A percentile compares a stretch with the other conserved stretches of the same genome.
Evolutionary conservation across 2,797 vertebrate species (phyloP).

Genomic region (Triplophysa bombifrons): DNA sequence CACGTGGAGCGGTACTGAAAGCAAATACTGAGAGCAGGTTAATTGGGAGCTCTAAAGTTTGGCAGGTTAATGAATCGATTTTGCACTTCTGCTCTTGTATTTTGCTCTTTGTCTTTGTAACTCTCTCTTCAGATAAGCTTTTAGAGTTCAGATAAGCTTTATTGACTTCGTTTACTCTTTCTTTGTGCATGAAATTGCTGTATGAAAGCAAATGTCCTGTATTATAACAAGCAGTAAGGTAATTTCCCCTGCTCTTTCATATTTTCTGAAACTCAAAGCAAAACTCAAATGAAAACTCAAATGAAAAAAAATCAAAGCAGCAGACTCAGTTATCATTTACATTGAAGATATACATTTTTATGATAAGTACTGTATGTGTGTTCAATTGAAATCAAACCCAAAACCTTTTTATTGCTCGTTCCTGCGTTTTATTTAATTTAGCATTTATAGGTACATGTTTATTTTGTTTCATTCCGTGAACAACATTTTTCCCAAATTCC

Average conservation of each 20-base stretch:
- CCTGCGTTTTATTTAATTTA: too few relatives aligned
- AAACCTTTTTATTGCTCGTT: too few relatives aligned
- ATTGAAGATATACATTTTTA: too few relatives aligned
- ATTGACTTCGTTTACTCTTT: background rate
- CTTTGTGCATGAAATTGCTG: background rate
- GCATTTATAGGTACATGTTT: too few relatives aligned
- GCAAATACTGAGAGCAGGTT: constrained; percentile 69
- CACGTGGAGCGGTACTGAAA: constrained; percentile 70
- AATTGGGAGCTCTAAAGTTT: constrained; percentile 77
- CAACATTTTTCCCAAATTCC: too few relatives aligned
- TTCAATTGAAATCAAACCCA: too few relatives aligned
- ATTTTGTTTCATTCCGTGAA: too few relatives aligned
- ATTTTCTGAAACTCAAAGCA: too few relatives aligned
- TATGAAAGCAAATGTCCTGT: background rate
- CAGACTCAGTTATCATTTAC: too few relatives aligned
- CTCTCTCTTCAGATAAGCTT: background rate
- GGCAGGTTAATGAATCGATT: constrained; percentile 54
- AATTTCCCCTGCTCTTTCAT: too few relatives aligned
- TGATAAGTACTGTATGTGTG: too few relatives aligned
- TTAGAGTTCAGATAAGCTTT: background rate
- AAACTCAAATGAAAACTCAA: too few relatives aligned
- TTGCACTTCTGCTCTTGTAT: constrained; percentile 8
- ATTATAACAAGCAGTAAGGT: background rate
- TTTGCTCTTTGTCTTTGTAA: background rate
- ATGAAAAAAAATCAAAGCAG: background rate